phyloP scores from a whole-genome alignment of 2,888 invertebrate species.

The Drosophila nr. medialis region DNA sequence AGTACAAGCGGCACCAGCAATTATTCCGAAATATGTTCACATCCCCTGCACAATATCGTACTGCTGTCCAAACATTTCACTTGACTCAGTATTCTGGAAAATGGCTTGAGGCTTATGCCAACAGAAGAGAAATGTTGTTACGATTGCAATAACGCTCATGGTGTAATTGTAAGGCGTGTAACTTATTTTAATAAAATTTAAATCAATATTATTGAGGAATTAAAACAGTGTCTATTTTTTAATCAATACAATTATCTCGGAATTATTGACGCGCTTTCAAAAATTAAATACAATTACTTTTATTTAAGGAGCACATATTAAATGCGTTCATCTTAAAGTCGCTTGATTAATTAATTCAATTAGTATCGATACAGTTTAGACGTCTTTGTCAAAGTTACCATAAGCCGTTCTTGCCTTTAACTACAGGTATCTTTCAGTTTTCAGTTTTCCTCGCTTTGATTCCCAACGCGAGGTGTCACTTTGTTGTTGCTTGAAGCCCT shows the following conservation, averaged over 20 bases:
- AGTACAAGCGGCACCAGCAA: background rate
- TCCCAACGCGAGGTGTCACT: slow-evolving; percentile 35
- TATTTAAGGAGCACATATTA: background rate
- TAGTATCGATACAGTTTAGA: background rate
- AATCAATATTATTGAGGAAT: background rate
- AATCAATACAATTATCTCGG: too few relatives aligned
- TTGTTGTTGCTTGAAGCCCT: slow-evolving; percentile 25
- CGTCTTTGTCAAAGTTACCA: background rate
- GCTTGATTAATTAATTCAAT: background rate
- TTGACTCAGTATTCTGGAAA: background rate
- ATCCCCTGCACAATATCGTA: background rate
- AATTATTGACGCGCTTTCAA: background rate
- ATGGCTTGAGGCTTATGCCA: background rate
- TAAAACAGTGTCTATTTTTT: background rate
- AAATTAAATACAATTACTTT: background rate
- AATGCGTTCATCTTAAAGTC: background rate
- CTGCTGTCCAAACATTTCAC: slow-evolving; percentile 6
- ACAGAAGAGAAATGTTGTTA: background rate
- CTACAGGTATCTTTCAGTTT: background rate
- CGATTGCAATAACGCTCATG: background rate
- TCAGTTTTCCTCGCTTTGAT: background rate
- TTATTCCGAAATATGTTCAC: background rate
- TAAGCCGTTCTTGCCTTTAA: background rate
- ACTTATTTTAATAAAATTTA: too few relatives aligned
- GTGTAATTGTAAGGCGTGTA: background rate